Percentiles rank a stretch among this genome's conserved stretches.
phyloP scores from a whole-genome alignment of 1,140 invertebrate species.

The Campoletis sonorensis region DNA sequence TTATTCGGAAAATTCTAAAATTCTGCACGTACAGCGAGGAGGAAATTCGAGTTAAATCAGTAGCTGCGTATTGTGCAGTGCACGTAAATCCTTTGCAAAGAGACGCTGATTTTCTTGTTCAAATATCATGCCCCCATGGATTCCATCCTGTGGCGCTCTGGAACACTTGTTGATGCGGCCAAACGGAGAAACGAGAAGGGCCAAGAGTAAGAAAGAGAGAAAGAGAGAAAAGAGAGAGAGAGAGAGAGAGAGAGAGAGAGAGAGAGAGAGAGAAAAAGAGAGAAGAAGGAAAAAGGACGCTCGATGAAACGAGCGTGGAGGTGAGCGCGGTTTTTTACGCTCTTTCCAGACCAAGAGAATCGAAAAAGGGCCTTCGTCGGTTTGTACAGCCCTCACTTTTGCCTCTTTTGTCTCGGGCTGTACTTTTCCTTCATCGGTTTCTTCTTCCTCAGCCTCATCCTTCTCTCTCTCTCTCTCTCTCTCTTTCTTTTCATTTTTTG shows the following conservation, averaged over 20 bases:
- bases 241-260: background rate
- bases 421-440: background rate
- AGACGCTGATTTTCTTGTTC: slow-evolving; percentile 25
- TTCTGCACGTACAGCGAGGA: background rate
- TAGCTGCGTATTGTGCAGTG: slow-evolving; percentile 3
- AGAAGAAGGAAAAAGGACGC: slow-evolving; percentile 23
- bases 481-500: background rate
- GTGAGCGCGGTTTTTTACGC: slow-evolving; percentile 1
- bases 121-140: background rate
- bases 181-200: background rate
- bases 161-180: slow-evolving; percentile 26
- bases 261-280: background rate
- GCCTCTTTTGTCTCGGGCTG: background rate
- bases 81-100: slow-evolving; percentile 12
- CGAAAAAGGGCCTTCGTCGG: slow-evolving; percentile 28
- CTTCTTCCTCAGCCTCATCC: background rate
- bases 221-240: no score
- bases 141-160: background rate
- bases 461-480: background rate
- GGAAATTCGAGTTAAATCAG: background rate
- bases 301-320: background rate
- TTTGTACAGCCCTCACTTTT: slow-evolving; percentile 46
- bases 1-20: background rate
- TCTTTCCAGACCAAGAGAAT: background rate
- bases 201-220: background rate